Percentiles rank a stretch among this genome's conserved stretches.
These are phyloP conservation scores for Cebidichthys violaceus DNA, from an alignment of 2,113 vertebrate genomes.

Conservation along the genomic window DNA sequence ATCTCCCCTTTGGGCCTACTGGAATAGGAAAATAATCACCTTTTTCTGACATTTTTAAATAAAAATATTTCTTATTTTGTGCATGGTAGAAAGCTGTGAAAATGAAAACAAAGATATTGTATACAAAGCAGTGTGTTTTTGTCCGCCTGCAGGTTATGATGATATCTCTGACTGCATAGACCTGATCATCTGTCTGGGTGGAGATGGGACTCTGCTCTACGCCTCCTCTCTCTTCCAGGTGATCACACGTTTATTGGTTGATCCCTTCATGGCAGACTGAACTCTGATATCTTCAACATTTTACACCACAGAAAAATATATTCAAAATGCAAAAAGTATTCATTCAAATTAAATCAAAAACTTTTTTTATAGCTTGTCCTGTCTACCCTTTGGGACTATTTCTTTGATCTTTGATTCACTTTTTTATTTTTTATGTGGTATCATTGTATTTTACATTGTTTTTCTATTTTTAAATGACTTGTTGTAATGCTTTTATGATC, in stretches of 20 bases:
- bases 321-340: background rate
- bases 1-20: background rate
- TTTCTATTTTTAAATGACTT: background rate
- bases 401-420: background rate
- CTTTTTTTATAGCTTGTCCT: background rate
- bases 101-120: background rate
- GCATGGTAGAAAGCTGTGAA: background rate
- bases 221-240: conserved; percentile 89
- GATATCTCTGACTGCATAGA: conserved; percentile 88
- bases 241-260: conserved; percentile 4
- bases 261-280: background rate
- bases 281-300: background rate
- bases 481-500: no score
- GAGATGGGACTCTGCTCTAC: conserved; percentile 87
- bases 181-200: conserved; percentile 87
- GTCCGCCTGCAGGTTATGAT: conserved; percentile 80
- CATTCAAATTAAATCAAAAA: background rate
- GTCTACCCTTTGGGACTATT: background rate
- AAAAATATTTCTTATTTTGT: background rate
- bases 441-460: background rate
- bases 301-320: background rate
- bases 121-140: background rate
- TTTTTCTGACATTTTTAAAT: background rate
- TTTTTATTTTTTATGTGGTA: background rate
- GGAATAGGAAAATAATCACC: background rate